These are phyloP conservation scores for Amaurobius ferox DNA, from an alignment of 2,888 invertebrate species.

Conservation along the genomic window DNA sequence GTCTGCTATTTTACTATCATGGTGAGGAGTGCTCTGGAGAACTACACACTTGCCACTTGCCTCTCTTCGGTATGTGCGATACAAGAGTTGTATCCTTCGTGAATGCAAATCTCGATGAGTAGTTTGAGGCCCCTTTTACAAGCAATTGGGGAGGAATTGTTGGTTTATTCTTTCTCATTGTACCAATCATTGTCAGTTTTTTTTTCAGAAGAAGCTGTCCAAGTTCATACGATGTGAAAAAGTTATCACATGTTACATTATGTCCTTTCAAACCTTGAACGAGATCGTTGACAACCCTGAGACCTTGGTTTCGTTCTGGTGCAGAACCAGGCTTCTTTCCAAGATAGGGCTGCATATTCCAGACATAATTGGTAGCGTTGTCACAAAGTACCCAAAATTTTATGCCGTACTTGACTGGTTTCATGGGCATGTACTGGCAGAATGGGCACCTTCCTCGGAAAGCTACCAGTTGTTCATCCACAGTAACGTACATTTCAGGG, in stretches of 20 bases:
- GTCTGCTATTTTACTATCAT: conserved; percentile 19
- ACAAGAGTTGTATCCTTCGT: conserved; percentile 9
- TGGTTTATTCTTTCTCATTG: neutral
- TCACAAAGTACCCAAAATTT: conserved; percentile 21
- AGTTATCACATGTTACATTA: neutral
- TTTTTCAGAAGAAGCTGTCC: neutral
- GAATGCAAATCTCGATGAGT: conserved; percentile 13
- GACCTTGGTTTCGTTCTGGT: conserved; percentile 17
- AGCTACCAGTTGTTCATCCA: too few species aligned
- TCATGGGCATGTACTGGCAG: too few species aligned
- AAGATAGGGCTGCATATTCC: neutral
- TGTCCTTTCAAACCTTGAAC: conserved; percentile 2
- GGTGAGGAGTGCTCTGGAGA: conserved; percentile 14
- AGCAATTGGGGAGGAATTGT: conserved; percentile 5
- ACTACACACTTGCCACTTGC: conserved; percentile 20
- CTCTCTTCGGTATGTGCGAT: too few species aligned
- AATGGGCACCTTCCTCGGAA: too few species aligned
- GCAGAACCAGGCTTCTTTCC: conserved; percentile 20
- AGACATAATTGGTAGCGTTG: conserved; percentile 2
- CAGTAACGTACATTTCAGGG: too few species aligned
- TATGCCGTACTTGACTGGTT: too few species aligned
- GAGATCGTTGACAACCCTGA: conserved; percentile 17
- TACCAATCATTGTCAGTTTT: neutral
- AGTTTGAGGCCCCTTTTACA: neutral
- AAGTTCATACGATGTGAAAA: conserved; percentile 3